phyloP scores from a whole-genome alignment of 2,113 vertebrate species.

The Dipodomys ordii region DNA sequence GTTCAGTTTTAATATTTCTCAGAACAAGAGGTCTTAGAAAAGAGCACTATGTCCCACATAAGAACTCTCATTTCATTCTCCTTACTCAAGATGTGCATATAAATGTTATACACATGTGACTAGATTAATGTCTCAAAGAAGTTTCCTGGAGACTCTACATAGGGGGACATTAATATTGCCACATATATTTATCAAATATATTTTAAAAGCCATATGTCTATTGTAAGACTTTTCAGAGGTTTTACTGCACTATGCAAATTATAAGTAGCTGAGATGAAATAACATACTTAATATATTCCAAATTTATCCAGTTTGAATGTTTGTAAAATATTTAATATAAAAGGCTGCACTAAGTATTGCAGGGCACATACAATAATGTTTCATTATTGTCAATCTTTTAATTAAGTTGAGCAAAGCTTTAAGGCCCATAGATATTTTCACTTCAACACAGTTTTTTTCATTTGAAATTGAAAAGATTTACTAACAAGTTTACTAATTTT shows the following conservation, averaged over 20 bases:
- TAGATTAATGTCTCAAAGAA: neutral
- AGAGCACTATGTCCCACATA: neutral
- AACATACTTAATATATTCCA: neutral
- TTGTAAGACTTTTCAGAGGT: too few species aligned
- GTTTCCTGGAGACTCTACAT: neutral
- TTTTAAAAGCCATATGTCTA: neutral
- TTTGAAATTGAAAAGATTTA: neutral
- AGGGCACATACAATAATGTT: neutral
- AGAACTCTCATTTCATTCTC: neutral
- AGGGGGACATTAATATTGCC: neutral
- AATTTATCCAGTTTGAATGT: neutral
- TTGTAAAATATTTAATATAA: neutral
- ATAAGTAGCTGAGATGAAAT: neutral
- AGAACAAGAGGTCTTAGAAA: neutral
- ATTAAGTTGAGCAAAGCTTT: neutral
- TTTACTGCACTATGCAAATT: neutral
- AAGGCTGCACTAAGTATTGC: neutral
- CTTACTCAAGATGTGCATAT: neutral
- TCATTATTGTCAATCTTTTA: neutral
- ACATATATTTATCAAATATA: neutral
- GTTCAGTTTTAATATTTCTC: conserved; percentile 19
- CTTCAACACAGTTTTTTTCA: neutral
- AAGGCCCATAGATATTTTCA: neutral
- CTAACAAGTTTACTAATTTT: neutral
- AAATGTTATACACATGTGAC: neutral